Evolutionary conservation across 2,113 vertebrate species (phyloP), one percentile per base, ranked within the genome.

Genomic region (Loxodonta africana): DNA sequence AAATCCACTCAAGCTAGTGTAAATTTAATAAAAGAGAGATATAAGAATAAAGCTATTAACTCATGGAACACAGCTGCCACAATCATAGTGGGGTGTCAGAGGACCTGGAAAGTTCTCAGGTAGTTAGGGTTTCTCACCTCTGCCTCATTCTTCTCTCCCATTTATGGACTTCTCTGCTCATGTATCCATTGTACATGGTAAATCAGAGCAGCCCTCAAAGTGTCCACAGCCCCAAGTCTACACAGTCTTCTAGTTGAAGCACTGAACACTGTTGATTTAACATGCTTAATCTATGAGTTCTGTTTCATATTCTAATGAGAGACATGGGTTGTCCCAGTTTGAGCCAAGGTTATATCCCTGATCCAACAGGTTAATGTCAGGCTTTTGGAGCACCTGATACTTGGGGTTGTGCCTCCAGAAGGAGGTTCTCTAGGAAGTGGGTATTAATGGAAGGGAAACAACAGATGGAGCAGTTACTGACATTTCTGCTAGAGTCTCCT

Each of bases 21-120:
- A 88, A 51, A 77, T 69, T 74, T 91, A 83, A 83, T 71, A 46
- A 53, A 91, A 53, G n/a, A 82, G 63, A 71, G 12, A 37, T 84
- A 84, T 65, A 80, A 90, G 93, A 63, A 41, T 84, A 67, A 78
- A 95, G 4, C 8, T 33, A 17, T 8, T 81, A 88, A 76, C 14
- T 92, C 20, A 71, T 18, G 6, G 10, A 94, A 71, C 17, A 25
- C 21, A 80, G 8, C 8, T 33, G 25, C 9, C 48, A 26, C 12
- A 12, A 18, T 77, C 20, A 37, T 41, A 26, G 17, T 17, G 26
- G 53, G 28, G 14, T 37, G 1, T 69, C 71, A n/a, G 9, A 65
- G 12, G 53, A 84, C 11, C 26, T 30, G 11, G 30, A 80, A 63
- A 65, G 26, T 65, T 74, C 25, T 77, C 30, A 91, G 62, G 3